These are phyloP conservation scores for Colletes gigas DNA, from an alignment of 1,140 invertebrate genomes.

Conservation along the genomic window DNA sequence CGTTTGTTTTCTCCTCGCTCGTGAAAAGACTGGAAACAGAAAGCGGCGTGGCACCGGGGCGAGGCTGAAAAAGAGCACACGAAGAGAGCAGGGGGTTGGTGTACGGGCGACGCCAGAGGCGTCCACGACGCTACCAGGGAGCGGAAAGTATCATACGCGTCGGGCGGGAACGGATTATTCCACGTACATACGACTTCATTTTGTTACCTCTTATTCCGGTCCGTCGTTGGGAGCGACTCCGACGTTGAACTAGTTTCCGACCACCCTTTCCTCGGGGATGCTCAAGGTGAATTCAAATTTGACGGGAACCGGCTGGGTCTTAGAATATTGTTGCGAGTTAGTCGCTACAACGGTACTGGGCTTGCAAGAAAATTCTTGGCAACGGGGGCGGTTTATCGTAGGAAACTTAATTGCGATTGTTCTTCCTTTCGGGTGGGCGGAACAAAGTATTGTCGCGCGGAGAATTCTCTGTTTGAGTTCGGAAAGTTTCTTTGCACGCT, in stretches of 20 bases:
- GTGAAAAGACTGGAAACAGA: background rate
- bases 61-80: background rate
- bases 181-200: constrained; percentile 35
- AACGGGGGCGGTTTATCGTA: constrained; percentile 15
- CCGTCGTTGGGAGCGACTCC: constrained; percentile 1
- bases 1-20: constrained; percentile 66
- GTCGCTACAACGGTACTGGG: background rate
- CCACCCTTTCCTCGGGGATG: background rate
- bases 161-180: constrained; percentile 60
- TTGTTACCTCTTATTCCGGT: constrained; percentile 42
- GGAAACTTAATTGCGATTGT: constrained; percentile 37
- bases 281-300: constrained; percentile 41
- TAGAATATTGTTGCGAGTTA: constrained; percentile 25
- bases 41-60: background rate
- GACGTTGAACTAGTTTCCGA: constrained; percentile 19
- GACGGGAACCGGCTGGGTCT: constrained; percentile 22
- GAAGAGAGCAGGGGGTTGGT: background rate
- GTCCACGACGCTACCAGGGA: constrained; percentile 6
- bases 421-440: background rate
- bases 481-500: constrained; percentile 4
- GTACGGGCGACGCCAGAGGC: background rate
- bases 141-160: constrained; percentile 54
- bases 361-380: constrained; percentile 1
- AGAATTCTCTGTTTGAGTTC: constrained; percentile 9
- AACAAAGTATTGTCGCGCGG: background rate